phyloP scores from a whole-genome alignment of 2,888 invertebrate genomes.

The Coenonympha arcania region DNA sequence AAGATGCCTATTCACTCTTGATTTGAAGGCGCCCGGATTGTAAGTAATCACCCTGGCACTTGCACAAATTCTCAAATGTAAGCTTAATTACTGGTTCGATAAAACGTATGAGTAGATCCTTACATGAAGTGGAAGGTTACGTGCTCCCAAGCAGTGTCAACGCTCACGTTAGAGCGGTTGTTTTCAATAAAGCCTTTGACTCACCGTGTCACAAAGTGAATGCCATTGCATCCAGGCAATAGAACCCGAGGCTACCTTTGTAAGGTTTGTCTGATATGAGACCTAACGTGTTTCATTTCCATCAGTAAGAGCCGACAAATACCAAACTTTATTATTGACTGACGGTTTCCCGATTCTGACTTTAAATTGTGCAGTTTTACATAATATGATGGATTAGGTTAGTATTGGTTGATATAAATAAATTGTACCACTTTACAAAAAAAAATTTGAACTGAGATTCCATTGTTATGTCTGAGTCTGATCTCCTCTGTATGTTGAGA shows the following conservation, averaged over 20 bases:
- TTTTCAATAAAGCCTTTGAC: constrained; percentile 23
- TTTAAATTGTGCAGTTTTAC: too few relatives aligned
- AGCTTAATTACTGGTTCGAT: not conserved
- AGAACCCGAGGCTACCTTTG: not conserved
- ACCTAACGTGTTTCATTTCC: not conserved
- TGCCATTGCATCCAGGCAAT: constrained; percentile 19
- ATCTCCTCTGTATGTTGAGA: too few relatives aligned
- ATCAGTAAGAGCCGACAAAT: not conserved
- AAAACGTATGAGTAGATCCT: not conserved
- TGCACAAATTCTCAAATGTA: too few relatives aligned
- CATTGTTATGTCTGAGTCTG: too few relatives aligned
- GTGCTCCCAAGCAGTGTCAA: constrained; percentile 1
- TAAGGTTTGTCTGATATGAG: constrained; percentile 1
- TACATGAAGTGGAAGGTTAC: too few relatives aligned
- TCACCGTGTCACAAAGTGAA: constrained; percentile 22
- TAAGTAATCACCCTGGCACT: too few relatives aligned
- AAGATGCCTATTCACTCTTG: too few relatives aligned
- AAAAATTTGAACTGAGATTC: too few relatives aligned
- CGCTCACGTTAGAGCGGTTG: constrained; percentile 2
- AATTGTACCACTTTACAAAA: too few relatives aligned
- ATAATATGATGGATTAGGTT: too few relatives aligned
- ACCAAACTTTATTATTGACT: not conserved
- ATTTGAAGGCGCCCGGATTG: too few relatives aligned
- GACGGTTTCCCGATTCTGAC: not conserved
- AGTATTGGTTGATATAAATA: too few relatives aligned